Base-by-base conservation (phyloP, 1,140 invertebrate genomes). In the Magallana gigas region DNA sequence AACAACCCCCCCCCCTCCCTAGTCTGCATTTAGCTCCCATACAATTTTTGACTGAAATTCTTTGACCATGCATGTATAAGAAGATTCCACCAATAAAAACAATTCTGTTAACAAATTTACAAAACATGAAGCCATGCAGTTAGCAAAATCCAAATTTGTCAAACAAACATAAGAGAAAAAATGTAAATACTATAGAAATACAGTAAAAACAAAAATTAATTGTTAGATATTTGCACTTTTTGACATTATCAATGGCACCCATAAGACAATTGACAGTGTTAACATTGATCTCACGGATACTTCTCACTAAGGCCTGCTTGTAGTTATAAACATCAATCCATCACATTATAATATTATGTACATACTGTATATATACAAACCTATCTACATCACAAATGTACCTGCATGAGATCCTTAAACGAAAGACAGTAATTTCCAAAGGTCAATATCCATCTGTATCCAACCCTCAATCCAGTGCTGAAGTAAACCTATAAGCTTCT, bases 351-450 rank as follows among this genome's bases (percentile, higher is more conserved):
- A 48, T 48, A 48, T 5, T 64, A 64, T 64, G 60, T 64, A 64
- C 60, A 64, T 18, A n/a, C 18, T 64, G 14, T 76, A 76, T 76
- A 12, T 76, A 76, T 29, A 76, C 23, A 76, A 48, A 36, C 68
- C 68, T 76, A 76, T 36, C 68, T 76, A 76, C 68, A 76, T 76
- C 68, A 76, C 68, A 76, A 76, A 76, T 6, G 36, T 29, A 76
- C 12, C 68, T 76, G 68, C 68, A 76, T 76, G 68, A 76, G 68
- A 76, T 76, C 68, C 68, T 76, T 36, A 29, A 23, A 76, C 36
- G 23, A 76, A 76, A 76, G 68, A 76, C 68, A 36, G 23, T 76
- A 29, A 29, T 76, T 18, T 29, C 5, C 36, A 48, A 76, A 76
- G 68, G 9, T 76, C 23, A 76, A 29, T 23, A 23, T 36, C 12